Evolutionary conservation across 2,888 invertebrate species (phyloP), one percentile per base, ranked within the genome.

Genomic region (Drosophila aldrichi): DNA sequence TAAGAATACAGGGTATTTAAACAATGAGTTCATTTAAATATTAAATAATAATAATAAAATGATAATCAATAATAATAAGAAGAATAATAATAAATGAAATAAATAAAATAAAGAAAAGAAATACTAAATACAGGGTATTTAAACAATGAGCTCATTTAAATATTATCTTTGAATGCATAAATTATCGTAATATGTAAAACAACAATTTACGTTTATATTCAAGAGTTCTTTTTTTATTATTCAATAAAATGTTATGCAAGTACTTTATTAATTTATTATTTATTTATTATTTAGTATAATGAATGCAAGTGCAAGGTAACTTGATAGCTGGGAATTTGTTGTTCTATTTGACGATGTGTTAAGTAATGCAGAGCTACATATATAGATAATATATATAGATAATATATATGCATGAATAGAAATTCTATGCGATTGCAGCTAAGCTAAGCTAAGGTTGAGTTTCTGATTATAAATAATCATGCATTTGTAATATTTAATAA

Each of bases 121-220:
- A n/a, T n/a, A n/a, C n/a, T n/a, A 7, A 14, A 14, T 48, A 49
- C 49, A 49, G 49, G 18, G 32, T 49, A 49, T 49, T 14, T 7
- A 14, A 3, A 8, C 49, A 48, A 48, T 48, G 10, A 29, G n/a
- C 1, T 29, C n/a, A 48, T 5, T 48, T 1, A 10, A 18, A 29
- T 2, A 5, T 48, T 29, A 29, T 48, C n/a, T 29, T n/a, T 8
- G n/a, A n/a, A 2, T n/a, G n/a, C 25, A n/a, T 46, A n/a, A 46
- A n/a, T 46, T n/a, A 46, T 32, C 6, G 12, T 48, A n/a, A n/a
- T 0, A 48, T 32, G 7, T 6, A 32, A 48, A 48, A 29, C 12
- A 48, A 29, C 9, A 48, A 48, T 3, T 32, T 32, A 18, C 18
- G 6, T 18, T 10, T n/a, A n/a, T 2, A n/a, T 3, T 32, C 6